These are phyloP conservation scores for Sinotaia quadrata DNA, from an alignment of 2,888 invertebrate species.

Conservation along the genomic window DNA sequence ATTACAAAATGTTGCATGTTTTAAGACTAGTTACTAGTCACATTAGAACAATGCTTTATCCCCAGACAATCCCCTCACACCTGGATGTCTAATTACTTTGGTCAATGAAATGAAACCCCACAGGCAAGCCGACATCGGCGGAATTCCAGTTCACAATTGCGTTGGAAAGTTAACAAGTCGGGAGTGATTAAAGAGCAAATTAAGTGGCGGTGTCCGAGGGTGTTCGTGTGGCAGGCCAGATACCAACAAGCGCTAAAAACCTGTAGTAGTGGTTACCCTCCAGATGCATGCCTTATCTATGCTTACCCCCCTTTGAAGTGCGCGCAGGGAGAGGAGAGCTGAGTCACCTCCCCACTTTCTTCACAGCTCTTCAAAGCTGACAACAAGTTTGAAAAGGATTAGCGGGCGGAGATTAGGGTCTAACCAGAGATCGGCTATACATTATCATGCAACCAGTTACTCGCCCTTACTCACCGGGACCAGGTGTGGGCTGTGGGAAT, in stretches of 20 bases:
- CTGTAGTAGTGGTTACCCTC: neutral
- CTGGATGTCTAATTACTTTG: no score
- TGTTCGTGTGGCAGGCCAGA: conserved; percentile 6
- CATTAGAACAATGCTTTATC: no score
- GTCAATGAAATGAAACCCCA: no score
- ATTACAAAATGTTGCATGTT: no score
- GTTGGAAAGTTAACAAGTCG: neutral
- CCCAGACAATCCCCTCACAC: no score
- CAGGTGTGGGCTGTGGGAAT: no score
- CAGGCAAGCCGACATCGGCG: no score
- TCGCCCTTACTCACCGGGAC: no score
- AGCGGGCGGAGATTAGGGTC: neutral
- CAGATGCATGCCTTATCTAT: conserved; percentile 15
- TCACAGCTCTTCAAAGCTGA: neutral
- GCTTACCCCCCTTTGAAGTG: conserved; percentile 15
- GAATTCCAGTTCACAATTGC: no score
- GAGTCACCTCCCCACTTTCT: neutral
- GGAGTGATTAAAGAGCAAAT: conserved; percentile 9
- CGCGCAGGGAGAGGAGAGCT: neutral
- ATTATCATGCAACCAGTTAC: no score
- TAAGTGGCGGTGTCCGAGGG: neutral
- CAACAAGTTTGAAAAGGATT: neutral
- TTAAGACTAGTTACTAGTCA: no score
- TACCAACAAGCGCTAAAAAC: conserved; percentile 2
- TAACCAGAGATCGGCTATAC: no score